phyloP scores from a whole-genome alignment of 2,888 invertebrate species.

The Cerastis leucographa region DNA sequence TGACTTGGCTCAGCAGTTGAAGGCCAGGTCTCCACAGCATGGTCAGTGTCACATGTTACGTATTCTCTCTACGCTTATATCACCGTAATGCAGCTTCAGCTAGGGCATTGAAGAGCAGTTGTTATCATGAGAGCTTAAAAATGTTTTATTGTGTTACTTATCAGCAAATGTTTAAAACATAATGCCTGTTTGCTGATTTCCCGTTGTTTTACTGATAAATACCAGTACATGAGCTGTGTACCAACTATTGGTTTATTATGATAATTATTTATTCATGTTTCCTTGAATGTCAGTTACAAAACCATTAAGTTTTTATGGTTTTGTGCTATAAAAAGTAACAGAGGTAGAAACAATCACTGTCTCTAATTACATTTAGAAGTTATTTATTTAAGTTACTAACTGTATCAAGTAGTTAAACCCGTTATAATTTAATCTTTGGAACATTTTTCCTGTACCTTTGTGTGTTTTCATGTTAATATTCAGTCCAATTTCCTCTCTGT shows the following conservation, averaged over 20 bases:
- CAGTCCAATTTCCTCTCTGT: not conserved
- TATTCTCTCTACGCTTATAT: slow-evolving; percentile 15
- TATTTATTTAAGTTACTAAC: slow-evolving; percentile 6
- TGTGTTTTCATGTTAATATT: not conserved
- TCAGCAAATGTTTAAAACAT: slow-evolving; percentile 34
- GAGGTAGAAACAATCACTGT: slow-evolving; percentile 18
- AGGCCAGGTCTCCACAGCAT: slow-evolving; percentile 94
- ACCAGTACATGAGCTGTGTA: slow-evolving; percentile 17
- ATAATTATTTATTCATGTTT: slow-evolving; percentile 57
- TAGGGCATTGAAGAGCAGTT: slow-evolving; percentile 25
- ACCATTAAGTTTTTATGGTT: slow-evolving; percentile 46
- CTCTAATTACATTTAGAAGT: slow-evolving; percentile 24
- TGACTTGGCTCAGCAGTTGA: slow-evolving; percentile 96
- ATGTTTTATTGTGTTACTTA: slow-evolving; percentile 38
- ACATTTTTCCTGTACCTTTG: not conserved
- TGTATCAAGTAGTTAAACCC: not conserved
- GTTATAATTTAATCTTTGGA: not conserved
- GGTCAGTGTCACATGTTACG: slow-evolving; percentile 86
- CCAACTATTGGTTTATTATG: slow-evolving; percentile 38
- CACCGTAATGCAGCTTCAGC: not conserved
- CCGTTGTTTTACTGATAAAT: slow-evolving; percentile 36
- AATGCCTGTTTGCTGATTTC: slow-evolving; percentile 27
- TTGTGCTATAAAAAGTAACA: slow-evolving; percentile 31
- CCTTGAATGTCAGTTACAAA: slow-evolving; percentile 48
- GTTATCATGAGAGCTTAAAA: slow-evolving; percentile 39